Evolutionary conservation across 2,888 invertebrate genomes (phyloP).

Genomic region (Parthenolecanium corni): DNA sequence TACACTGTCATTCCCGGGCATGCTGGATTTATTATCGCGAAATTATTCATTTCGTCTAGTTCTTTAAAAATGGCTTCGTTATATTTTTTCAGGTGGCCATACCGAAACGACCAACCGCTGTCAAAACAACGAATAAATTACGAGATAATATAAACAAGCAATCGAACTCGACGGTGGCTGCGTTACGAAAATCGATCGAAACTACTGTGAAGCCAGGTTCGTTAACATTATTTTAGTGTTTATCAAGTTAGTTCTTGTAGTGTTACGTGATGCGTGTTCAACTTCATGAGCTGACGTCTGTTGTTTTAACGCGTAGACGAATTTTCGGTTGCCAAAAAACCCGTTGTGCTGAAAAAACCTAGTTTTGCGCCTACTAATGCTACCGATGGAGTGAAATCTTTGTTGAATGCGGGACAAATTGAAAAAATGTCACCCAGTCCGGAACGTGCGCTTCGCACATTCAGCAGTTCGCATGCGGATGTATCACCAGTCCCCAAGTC

Average conservation of each 20-base stretch:
- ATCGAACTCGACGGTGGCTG: conserved; percentile 31
- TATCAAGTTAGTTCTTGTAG: too few relatives aligned
- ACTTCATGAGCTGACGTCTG: too few relatives aligned
- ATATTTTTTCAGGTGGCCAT: conserved; percentile 31
- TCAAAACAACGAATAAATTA: conserved; percentile 32
- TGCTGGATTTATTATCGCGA: too few relatives aligned
- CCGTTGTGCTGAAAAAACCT: conserved; percentile 16
- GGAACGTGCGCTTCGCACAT: background rate
- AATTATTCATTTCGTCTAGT: too few relatives aligned
- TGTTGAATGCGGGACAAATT: background rate
- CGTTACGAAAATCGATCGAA: conserved; percentile 21
- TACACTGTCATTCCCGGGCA: too few relatives aligned
- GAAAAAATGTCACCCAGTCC: conserved; percentile 8
- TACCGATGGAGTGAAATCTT: background rate
- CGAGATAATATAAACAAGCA: conserved; percentile 34
- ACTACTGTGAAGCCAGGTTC: background rate
- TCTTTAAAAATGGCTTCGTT: too few relatives aligned
- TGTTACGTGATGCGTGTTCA: too few relatives aligned
- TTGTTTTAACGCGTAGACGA: background rate
- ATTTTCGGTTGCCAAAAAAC: conserved; percentile 4
- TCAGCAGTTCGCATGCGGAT: background rate
- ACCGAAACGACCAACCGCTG: conserved; percentile 29
- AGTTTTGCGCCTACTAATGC: background rate
- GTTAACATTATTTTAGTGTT: too few relatives aligned
- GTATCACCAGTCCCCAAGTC: background rate